phyloP scores from a whole-genome alignment of 2,888 invertebrate species.

The Volucella bombylans region DNA sequence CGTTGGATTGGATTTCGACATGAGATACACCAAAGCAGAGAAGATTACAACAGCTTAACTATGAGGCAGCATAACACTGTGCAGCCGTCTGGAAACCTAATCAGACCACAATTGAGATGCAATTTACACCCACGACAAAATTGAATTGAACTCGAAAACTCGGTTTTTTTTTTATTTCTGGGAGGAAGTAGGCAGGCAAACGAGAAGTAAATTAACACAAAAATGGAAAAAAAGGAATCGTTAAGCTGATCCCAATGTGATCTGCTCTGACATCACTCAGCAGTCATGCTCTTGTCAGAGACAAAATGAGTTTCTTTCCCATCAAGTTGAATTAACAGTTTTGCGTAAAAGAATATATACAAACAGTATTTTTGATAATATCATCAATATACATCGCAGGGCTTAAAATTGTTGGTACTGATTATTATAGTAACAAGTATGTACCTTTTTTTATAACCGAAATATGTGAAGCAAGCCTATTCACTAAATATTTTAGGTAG shows the following conservation, averaged over 20 bases:
- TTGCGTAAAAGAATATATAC: slow-evolving; percentile 2
- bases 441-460: too few relatives aligned
- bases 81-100: slow-evolving; percentile 51
- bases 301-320: slow-evolving; percentile 42
- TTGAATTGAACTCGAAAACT: slow-evolving; percentile 54
- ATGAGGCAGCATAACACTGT: slow-evolving; percentile 62
- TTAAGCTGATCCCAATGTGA: slow-evolving; percentile 65
- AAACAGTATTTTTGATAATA: too few relatives aligned
- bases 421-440: too few relatives aligned
- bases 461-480: too few relatives aligned
- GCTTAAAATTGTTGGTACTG: too few relatives aligned
- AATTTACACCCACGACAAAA: slow-evolving; percentile 72
- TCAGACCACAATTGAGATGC: slow-evolving; percentile 73
- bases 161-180: not conserved
- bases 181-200: slow-evolving; percentile 33
- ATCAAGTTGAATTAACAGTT: slow-evolving; percentile 22
- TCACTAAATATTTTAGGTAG: too few relatives aligned
- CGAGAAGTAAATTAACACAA: slow-evolving; percentile 25
- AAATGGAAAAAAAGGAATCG: slow-evolving; percentile 18
- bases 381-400: too few relatives aligned
- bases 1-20: slow-evolving; percentile 69
- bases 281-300: slow-evolving; percentile 22
- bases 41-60: slow-evolving; percentile 69
- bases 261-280: slow-evolving; percentile 71
- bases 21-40: slow-evolving; percentile 50